These are phyloP conservation scores for Pomatostomus ruficeps DNA, from an alignment of 2,113 vertebrate species.

Conservation along the genomic window DNA sequence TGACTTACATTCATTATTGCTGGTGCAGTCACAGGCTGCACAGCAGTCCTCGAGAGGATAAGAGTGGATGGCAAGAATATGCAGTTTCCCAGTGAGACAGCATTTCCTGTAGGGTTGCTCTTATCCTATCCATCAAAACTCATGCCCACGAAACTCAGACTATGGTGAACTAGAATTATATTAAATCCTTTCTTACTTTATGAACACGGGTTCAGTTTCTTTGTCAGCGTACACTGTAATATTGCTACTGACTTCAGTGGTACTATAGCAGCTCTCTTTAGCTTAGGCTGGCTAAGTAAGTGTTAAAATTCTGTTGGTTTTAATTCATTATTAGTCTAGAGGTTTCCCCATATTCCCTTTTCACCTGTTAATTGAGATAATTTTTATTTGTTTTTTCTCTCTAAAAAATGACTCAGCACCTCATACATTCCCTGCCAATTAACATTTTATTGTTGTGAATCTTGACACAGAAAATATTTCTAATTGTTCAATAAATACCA, in stretches of 20 bases:
- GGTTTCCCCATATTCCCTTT: constrained; percentile 42
- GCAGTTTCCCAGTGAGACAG: background rate
- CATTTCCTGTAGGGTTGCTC: background rate
- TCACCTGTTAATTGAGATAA: constrained; percentile 57
- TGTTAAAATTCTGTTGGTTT: constrained; percentile 7
- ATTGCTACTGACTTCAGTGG: background rate
- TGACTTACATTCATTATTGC: background rate
- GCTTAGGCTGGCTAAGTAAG: background rate
- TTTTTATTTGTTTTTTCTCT: constrained; percentile 46
- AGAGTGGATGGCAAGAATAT: background rate
- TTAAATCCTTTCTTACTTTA: background rate
- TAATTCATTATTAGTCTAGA: constrained; percentile 40
- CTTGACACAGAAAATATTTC: constrained; percentile 40
- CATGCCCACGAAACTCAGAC: background rate
- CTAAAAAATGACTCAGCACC: constrained; percentile 36
- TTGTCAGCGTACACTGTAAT: background rate
- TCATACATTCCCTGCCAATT: constrained; percentile 28
- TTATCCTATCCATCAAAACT: background rate
- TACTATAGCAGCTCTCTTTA: background rate
- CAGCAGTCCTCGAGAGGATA: background rate
- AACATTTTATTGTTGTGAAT: constrained; percentile 50
- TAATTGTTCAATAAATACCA: constrained; percentile 10
- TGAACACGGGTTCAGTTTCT: background rate
- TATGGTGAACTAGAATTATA: background rate
- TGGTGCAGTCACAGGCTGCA: background rate